Evolutionary conservation across 2,888 invertebrate species (phyloP).

Genomic region (Cataglyphis livida): DNA sequence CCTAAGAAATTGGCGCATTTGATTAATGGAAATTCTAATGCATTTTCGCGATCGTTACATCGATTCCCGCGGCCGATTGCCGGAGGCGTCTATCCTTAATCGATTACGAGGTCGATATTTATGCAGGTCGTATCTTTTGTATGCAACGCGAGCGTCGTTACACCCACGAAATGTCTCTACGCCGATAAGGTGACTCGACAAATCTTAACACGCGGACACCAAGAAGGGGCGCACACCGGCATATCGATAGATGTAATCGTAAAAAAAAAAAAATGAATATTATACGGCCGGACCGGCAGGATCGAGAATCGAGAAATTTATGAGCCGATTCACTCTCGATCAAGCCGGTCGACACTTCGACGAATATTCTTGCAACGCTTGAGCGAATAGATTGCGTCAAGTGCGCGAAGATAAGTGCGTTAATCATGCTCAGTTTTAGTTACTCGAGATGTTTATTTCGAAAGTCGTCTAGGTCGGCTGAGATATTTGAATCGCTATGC

Average conservation of each 20-base stretch:
- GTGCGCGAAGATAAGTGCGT: constrained; percentile 37
- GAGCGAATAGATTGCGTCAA: constrained; percentile 45
- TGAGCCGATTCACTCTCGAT: constrained; percentile 25
- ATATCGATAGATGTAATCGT: constrained; percentile 13
- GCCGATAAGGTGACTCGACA: constrained; percentile 37
- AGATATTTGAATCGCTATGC: constrained; percentile 22
- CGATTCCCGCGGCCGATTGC: not conserved
- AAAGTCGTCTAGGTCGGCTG: constrained; percentile 37
- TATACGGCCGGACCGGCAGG: not conserved
- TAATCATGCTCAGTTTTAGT: constrained; percentile 42
- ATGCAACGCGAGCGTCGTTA: constrained; percentile 38
- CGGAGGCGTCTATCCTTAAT: constrained; percentile 16
- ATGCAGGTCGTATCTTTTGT: constrained; percentile 25
- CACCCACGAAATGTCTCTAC: constrained; percentile 42
- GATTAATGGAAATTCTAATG: constrained; percentile 33
- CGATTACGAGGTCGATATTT: constrained; percentile 35
- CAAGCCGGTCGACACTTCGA: not conserved
- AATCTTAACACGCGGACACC: constrained; percentile 39
- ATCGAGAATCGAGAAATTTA: not conserved
- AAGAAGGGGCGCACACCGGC: constrained; percentile 5
- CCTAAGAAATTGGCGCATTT: constrained; percentile 3
- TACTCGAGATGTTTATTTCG: constrained; percentile 41
- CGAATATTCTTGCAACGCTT: constrained; percentile 13
- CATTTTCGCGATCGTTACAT: not conserved
- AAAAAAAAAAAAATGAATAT: not conserved